Evolutionary conservation across 92 coral and sea anemone genomes (phyloP), one percentile per base, ranked within the genome.

Genomic region (Palythoa heliodiscus): DNA sequence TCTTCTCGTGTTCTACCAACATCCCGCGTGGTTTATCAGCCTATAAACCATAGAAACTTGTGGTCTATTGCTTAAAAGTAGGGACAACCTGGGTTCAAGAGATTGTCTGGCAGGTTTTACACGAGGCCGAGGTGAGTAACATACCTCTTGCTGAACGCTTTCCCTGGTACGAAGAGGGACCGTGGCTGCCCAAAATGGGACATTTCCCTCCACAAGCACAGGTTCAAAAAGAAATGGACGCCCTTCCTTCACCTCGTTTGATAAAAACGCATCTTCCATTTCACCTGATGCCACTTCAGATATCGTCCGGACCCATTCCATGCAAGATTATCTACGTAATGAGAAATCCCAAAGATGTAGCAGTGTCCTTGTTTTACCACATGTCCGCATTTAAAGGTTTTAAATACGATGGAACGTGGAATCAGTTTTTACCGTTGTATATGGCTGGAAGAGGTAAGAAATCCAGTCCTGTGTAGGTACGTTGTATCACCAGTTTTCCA

Each of bases 361-460:
- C 71, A 3, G 71, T 66, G 71, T 66, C 71, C 14, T 35, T 20
- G 29, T 66, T 19, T 22, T 29, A 66, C 25, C 71, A 66, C 13
- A 24, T n/a, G 29, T 66, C 11, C 7, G 23, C 71, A 24, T 7
- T 66, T 11, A 13, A 24, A 0, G 11, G 4, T 14, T 20, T 19
- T 5, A n/a, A 66, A 24, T 66, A 66, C 71, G 13, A 9, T 66
- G 71, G 71, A 23, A 66, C 25, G 14, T 66, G 71, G 71, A 35
- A 66, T 14, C 71, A 66, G 25, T 66, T 66, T 66, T 29, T 66
- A 22, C 71, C 71, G 9, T 35, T 66, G 13, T 35, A 66, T n/a
- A 66, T 66, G 71, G 71, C 71, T 66, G 71, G 71, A 66, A 23
- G 38, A 66, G 71, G 71, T 66, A 64, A 57, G 12, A 66, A 66